Evolutionary conservation across 30 jellyfish, hydroid and myxozoan species (phyloP), one percentile per base, ranked within the genome.

Genomic region (Turritopsis dohrnii): DNA sequence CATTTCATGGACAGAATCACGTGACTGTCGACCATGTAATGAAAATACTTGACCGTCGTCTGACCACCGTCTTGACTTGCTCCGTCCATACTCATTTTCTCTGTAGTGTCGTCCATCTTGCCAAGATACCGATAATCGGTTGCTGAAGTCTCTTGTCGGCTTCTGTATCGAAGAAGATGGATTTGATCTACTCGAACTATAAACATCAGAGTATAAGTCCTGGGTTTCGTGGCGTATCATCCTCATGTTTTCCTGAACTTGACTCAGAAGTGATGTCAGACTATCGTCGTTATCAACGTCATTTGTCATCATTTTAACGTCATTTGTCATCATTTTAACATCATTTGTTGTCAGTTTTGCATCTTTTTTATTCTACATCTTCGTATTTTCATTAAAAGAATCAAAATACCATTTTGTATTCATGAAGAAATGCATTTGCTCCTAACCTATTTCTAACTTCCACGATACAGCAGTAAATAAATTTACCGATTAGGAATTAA

Each of bases 181-280:
- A 41, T 41, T 41, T 41, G 60, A 41, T 13, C 60, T 41, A 41
- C 13, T 41, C 60, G 13, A 5, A 41, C 60, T 13, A 41, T 41
- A 9, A 23, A n/a, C 23, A 69, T 23, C 28, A 8, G 77, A 69
- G 22, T 69, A 69, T 7, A 69, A 19, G 22, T 69, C 30, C 16
- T 69, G 31, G 16, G 77, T 69, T 69, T 69, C 77, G 77, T 69
- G 19, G 9, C 19, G 77, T 69, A 69, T 69, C 28, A 27, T 27
- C 19, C 30, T 69, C 77, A 69, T 69, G 22, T 69, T 69, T n/a
- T 69, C 30, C 22, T 69, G 31, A 27, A 69, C 77, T 69, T 9
- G 77, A n/a, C 30, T 69, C 8, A 69, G 28, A 69, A 69, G 77
- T n/a, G 77, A 69, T 17, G 9, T 69, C 77, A 69, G 19, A 69